phyloP scores from a whole-genome alignment of 2,797 vertebrate genomes.

The Pelobates cultripes region DNA sequence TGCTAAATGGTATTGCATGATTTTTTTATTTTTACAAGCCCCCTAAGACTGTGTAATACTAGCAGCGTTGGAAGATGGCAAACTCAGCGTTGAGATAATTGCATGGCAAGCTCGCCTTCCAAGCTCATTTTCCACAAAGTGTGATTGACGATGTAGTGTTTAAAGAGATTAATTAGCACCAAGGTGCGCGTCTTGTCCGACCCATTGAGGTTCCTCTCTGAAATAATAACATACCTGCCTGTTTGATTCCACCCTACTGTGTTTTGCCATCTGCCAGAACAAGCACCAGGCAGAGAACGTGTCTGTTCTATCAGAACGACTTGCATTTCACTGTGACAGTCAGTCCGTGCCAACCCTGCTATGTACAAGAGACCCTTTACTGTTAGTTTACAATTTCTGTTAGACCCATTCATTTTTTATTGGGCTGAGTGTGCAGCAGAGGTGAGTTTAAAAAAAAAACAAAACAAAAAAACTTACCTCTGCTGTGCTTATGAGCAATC shows the following conservation, averaged over 20 bases:
- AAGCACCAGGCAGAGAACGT: not conserved
- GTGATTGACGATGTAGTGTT: slow-evolving; percentile 14
- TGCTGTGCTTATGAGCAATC: no score
- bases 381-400: no score
- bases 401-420: no score
- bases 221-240: slow-evolving; percentile 22
- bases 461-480: no score
- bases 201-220: not conserved
- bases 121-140: not conserved
- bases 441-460: no score
- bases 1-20: no score
- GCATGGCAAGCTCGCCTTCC: not conserved
- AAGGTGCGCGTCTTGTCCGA: slow-evolving; percentile 16
- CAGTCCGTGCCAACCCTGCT: no score
- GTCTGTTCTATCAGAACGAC: slow-evolving; percentile 3
- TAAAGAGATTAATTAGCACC: slow-evolving; percentile 40
- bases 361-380: no score
- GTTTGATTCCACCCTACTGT: slow-evolving; percentile 12
- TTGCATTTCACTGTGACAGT: not conserved
- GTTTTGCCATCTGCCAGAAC: slow-evolving; percentile 32
- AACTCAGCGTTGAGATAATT: not conserved
- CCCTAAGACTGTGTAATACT: no score
- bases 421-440: no score
- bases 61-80: not conserved
- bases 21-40: no score